Evolutionary conservation across 2,113 vertebrate genomes (phyloP), one percentile per base, ranked within the genome.

Genomic region (Trematomus loennbergii): DNA sequence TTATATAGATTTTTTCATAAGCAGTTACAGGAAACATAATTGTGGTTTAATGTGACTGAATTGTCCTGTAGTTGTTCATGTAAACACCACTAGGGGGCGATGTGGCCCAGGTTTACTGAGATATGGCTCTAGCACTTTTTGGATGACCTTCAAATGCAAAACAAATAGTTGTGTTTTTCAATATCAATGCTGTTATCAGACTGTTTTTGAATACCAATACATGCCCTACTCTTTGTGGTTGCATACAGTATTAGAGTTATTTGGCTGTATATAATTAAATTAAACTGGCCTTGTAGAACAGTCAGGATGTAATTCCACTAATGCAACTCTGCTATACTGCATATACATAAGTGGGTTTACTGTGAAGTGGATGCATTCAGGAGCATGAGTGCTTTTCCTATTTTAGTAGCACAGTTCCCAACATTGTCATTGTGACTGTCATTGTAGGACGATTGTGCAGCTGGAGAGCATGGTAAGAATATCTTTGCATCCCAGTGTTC

Each of bases 401-500:
- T 80, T 53, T 60, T 66, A 77, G n/a, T 72, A 58, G 25, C 75
- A 15, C 22, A 22, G 16, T 68, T 71, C 53, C 40, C 72, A 75
- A 65, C 29, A 40, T 6, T 76, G 1, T 84, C 68, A 75, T 72
- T 91, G 72, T 92, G 20, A 79, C 72, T 89, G 82, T 92, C 85
- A 75, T 93, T 92, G 72, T 93, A 94, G 94, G 93, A 86, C 9
- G 78, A 81, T 11, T 75, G 69, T 78, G 80, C 77, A 40, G 85
- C 85, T 75, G 85, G 67, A 17, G 84, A 91, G 61, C 63, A 82
- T 69, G 92, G 92, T 94, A 94, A 95, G 92, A 75, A 50, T 8
- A n/a, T 29, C 1, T 15, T 72, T 78, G 84, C 82, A 84, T 89
- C 86, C 58, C 17, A 52, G 66, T 65, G 63, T 79, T 84, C 55